Evolutionary conservation across 2,113 vertebrate species (phyloP), one percentile per base, ranked within the genome.

Genomic region (Cygnus atratus): DNA sequence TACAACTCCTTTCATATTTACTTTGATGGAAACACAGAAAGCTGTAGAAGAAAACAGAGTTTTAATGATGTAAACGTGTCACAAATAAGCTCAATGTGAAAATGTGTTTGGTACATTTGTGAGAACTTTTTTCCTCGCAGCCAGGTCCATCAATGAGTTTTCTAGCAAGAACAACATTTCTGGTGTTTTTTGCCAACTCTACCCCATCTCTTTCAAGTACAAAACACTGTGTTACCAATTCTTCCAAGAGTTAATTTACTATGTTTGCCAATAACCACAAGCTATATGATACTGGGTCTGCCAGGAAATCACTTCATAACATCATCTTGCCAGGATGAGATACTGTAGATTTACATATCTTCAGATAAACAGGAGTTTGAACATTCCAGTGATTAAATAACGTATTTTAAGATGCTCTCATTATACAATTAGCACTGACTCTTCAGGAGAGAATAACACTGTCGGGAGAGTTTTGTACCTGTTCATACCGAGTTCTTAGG

Each of bases 211-310:
- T 77, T 79, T 79, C 37, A 93, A 72, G 46, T 83, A 92, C 54
- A 78, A 94, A 95, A 85, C 43, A 92, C 35, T n/a, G 46, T 58
- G 74, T 57, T 84, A 97, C 58, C 73, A 94, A 44, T 80, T 65
- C 78, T 97, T 66, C 84, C 89, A 90, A 90, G 59, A 85, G 73
- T 37, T 95, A 67, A 95, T 96, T 93, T 78, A 86, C 77, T 58
- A 4, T 44, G 50, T 96, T 97, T 95, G 87, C 75, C 93, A 97
- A 5, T 75, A 95, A 83, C 52, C 65, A 50, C 84, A 50, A 96
- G 85, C 74, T 79, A 89, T 55, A 84, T 12, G 43, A 91, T 73
- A 87, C 8, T 55, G 55, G 12, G 17, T 43, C 74, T 96, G 92
- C 48, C 66, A 90, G 86, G 85, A 87, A 92, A 81, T 94, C 66